Conservation (phyloP, 2,113 vertebrate genomes). For the Sceloporus undulatus region DNA sequence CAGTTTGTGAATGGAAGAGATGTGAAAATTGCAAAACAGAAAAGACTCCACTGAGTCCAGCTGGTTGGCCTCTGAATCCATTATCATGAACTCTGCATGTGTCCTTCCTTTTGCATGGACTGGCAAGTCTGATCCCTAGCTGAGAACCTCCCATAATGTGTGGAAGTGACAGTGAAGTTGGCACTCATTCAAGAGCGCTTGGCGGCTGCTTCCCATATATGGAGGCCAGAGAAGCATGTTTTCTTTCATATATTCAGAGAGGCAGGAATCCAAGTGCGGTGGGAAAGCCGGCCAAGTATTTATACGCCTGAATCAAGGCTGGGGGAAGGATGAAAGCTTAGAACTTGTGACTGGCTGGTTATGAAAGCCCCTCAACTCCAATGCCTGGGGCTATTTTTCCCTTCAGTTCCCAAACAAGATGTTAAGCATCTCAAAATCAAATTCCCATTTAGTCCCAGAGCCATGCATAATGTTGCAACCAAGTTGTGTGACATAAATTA, state of each 20-base stretch:
- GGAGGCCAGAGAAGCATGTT: not conserved
- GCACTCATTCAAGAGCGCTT: not conserved
- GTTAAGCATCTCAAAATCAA: conserved; percentile 36
- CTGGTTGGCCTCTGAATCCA: not conserved
- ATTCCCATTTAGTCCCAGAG: conserved; percentile 21
- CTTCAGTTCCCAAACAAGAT: conserved; percentile 29
- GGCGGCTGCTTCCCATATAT: not conserved
- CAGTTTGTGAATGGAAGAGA: not conserved
- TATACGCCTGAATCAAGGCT: conserved; percentile 10
- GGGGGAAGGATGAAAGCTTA: rapidly evolving
- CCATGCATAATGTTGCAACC: conserved; percentile 19
- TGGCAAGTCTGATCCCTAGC: not conserved
- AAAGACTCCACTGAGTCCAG: conserved; percentile 28
- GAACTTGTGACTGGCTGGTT: not conserved
- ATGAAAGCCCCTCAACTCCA: rapidly evolving
- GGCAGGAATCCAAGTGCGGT: conserved; percentile 11
- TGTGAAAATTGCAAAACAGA: conserved; percentile 20
- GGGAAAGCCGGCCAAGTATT: conserved; percentile 33
- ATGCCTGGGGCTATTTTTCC: not conserved
- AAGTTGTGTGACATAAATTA: conserved; percentile 39
- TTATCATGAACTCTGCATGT: conserved; percentile 4
- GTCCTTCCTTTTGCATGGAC: conserved; percentile 9
- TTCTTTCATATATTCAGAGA: conserved; percentile 45
- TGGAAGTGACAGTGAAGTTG: not conserved
- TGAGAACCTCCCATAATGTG: not conserved